phyloP scores from a whole-genome alignment of 2,888 invertebrate genomes.

The Drosophila koepferae region DNA sequence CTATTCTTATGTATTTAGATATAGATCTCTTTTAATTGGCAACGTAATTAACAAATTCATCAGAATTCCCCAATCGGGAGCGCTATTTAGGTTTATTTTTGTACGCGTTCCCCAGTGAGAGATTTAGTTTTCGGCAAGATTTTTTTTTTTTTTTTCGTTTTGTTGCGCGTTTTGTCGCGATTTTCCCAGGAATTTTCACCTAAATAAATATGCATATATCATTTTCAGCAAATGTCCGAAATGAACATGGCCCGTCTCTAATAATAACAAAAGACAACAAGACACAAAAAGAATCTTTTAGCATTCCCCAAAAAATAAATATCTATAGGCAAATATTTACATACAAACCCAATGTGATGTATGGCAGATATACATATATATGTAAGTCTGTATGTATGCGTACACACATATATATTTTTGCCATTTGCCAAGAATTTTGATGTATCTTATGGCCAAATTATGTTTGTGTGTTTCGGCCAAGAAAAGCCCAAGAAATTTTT shows the following conservation, averaged over 20 bases:
- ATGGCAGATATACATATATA: conserved; percentile 9
- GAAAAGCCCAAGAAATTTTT: conserved; percentile 35
- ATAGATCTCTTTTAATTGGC: conserved; percentile 12
- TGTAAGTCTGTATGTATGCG: not conserved
- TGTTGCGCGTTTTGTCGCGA: conserved; percentile 46
- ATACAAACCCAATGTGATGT: conserved; percentile 10
- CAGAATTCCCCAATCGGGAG: conserved; percentile 22
- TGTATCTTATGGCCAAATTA: conserved; percentile 66
- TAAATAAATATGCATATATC: conserved; percentile 57
- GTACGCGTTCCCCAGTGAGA: conserved; percentile 42
- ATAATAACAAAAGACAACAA: conserved; percentile 72
- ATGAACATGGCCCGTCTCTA: conserved; percentile 64
- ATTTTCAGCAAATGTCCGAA: conserved; percentile 53
- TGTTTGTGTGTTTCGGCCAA: conserved; percentile 29
- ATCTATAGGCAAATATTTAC: conserved; percentile 20
- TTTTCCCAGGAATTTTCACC: conserved; percentile 71
- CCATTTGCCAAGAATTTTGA: conserved; percentile 75
- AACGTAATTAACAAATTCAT: conserved; percentile 10
- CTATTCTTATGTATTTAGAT: not conserved
- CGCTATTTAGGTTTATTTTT: not conserved
- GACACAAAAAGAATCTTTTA: conserved; percentile 61
- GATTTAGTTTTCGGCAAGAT: conserved; percentile 58
- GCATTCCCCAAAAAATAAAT: conserved; percentile 31
- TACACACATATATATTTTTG: conserved; percentile 20
- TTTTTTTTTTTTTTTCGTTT: conserved; percentile 10